phyloP scores from a whole-genome alignment of 2,888 invertebrate genomes.

The Odontothrips loti region DNA sequence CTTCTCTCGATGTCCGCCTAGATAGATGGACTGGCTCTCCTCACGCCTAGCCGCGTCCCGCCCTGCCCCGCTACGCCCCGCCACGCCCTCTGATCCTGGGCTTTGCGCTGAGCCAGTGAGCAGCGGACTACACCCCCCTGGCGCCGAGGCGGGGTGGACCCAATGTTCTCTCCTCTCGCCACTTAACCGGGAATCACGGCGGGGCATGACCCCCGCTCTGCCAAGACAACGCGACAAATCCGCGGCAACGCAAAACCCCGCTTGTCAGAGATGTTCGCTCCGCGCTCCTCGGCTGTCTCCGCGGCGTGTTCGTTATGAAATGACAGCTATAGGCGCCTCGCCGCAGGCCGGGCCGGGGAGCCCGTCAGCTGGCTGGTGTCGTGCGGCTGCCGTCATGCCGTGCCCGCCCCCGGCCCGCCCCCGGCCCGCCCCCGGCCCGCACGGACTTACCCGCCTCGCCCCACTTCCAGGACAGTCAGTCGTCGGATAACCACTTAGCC shows the following conservation, averaged over 20 bases:
- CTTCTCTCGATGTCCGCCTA: background rate
- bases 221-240: too few species aligned
- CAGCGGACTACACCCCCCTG: background rate
- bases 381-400: too few species aligned
- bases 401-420: too few species aligned
- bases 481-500: background rate
- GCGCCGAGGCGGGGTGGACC: background rate
- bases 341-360: too few species aligned
- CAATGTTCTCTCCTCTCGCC: background rate
- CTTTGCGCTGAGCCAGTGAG: conserved; percentile 11
- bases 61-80: background rate
- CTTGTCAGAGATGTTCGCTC: too few species aligned
- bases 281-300: too few species aligned
- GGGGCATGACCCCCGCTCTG: background rate
- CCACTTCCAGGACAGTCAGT: background rate
- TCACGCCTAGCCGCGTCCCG: background rate
- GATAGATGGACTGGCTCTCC: background rate
- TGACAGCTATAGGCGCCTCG: too few species aligned
- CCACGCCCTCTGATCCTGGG: background rate
- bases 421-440: too few species aligned
- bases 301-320: too few species aligned
- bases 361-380: too few species aligned
- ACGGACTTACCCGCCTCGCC: background rate
- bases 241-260: too few species aligned
- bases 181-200: background rate